These are phyloP conservation scores for Calvadosia cruxmelitensis DNA, from an alignment of 30 jellyfish, hydroid and myxozoan genomes.

Conservation along the genomic window DNA sequence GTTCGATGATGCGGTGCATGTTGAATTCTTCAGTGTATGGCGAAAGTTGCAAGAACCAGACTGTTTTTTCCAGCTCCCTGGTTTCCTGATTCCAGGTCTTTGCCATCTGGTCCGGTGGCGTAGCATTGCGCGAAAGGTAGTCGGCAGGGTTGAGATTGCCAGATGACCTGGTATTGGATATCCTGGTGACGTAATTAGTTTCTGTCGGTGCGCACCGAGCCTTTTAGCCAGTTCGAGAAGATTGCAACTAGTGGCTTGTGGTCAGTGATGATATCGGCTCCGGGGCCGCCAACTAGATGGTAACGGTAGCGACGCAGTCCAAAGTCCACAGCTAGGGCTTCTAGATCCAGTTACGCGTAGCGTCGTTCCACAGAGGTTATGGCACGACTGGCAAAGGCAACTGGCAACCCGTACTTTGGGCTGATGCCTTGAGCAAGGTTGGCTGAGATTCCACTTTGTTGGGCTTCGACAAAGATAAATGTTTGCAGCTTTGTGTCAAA, in stretches of 20 bases:
- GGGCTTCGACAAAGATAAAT: conserved; percentile 24
- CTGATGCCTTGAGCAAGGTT: conserved; percentile 26
- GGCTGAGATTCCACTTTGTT: conserved; percentile 23
- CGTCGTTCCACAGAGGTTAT: background rate
- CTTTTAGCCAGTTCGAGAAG: background rate
- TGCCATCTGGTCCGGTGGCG: conserved; percentile 1
- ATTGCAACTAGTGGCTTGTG: background rate
- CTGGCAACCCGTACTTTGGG: no score
- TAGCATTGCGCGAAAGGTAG: conserved; percentile 24
- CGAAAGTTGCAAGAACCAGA: conserved; percentile 33
- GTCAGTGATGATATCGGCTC: background rate
- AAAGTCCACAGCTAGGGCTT: background rate
- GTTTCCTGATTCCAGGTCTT: background rate
- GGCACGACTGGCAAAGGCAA: background rate
- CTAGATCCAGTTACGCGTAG: background rate
- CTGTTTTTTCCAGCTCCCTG: conserved; percentile 23
- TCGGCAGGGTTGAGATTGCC: conserved; percentile 23
- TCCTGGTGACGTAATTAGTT: background rate
- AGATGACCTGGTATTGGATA: background rate
- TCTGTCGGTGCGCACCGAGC: background rate
- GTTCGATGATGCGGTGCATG: conserved; percentile 11
- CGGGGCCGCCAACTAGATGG: background rate
- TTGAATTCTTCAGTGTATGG: conserved; percentile 30
- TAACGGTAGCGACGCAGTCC: background rate
- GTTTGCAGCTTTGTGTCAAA: conserved; percentile 4